These are phyloP conservation scores for Malurus leucopterus DNA, from an alignment of 2,797 vertebrate genomes.

Conservation along the genomic window DNA sequence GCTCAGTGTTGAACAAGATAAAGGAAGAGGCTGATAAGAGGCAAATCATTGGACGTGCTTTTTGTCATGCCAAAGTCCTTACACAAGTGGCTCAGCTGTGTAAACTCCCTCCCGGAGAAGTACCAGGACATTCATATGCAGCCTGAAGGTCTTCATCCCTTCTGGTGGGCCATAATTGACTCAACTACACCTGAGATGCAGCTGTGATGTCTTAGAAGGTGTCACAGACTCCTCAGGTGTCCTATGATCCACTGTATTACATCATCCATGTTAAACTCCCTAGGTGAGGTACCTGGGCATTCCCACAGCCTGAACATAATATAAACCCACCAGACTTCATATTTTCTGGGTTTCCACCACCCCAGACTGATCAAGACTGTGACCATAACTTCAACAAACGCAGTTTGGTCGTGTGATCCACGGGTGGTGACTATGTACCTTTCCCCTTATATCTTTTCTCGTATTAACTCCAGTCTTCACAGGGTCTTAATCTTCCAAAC, in stretches of 20 bases:
- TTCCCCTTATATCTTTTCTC: background rate
- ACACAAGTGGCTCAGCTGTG: background rate
- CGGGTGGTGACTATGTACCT: accelerated
- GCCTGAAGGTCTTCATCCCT: background rate
- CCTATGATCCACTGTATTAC: background rate
- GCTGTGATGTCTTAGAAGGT: background rate
- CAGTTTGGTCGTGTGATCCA: accelerated
- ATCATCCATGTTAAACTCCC: background rate
- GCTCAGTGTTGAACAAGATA: background rate
- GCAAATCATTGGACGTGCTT: background rate
- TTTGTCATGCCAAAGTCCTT: background rate
- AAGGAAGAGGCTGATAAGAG: background rate
- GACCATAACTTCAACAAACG: background rate
- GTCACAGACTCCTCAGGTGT: background rate
- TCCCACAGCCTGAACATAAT: background rate
- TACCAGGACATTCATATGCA: background rate
- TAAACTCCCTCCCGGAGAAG: background rate
- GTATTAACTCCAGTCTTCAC: background rate
- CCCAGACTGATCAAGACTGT: background rate
- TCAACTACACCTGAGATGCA: background rate
- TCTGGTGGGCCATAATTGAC: background rate
- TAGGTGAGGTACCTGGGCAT: background rate
- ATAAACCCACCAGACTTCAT: accelerated
- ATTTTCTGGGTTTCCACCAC: background rate
- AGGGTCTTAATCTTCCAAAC: background rate